Evolutionary conservation across 2,113 vertebrate species (phyloP).

Genomic region (Catharus bicknelli): DNA sequence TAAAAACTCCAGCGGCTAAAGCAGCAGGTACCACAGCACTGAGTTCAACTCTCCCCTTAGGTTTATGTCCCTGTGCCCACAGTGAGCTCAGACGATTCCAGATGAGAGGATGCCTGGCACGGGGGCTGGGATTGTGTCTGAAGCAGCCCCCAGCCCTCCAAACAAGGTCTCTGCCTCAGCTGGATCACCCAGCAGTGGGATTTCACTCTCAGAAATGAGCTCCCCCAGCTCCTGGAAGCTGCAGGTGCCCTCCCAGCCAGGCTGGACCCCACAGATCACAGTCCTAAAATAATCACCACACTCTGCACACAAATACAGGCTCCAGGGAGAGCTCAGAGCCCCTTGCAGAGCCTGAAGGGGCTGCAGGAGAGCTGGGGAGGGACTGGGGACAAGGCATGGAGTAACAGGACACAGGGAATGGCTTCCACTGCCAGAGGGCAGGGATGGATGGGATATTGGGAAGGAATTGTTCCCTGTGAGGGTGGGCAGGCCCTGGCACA

Average conservation of each 20-base stretch:
- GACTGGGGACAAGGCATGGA: not conserved
- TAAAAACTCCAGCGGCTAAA: not conserved
- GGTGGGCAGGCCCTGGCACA: not conserved
- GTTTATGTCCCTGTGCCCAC: not conserved
- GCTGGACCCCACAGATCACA: not conserved
- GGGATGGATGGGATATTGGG: not conserved
- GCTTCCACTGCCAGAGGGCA: not conserved
- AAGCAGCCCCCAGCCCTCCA: not conserved
- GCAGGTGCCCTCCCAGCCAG: not conserved
- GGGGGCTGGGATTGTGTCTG: not conserved
- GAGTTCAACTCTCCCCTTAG: not conserved
- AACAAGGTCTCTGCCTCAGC: not conserved
- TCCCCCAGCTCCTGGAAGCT: not conserved
- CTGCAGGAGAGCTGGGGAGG: not conserved
- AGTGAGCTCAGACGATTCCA: not conserved
- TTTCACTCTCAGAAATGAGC: not conserved
- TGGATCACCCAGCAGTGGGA: not conserved
- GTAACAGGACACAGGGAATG: not conserved
- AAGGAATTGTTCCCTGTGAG: fast-evolving
- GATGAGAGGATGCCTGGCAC: not conserved
- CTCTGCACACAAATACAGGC: not conserved
- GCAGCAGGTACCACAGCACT: fast-evolving
- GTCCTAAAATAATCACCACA: not conserved
- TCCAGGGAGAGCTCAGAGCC: not conserved
- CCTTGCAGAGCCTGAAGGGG: fast-evolving